phyloP scores from a whole-genome alignment of 2,113 vertebrate genomes.

The Nyctereutes procyonoides region DNA sequence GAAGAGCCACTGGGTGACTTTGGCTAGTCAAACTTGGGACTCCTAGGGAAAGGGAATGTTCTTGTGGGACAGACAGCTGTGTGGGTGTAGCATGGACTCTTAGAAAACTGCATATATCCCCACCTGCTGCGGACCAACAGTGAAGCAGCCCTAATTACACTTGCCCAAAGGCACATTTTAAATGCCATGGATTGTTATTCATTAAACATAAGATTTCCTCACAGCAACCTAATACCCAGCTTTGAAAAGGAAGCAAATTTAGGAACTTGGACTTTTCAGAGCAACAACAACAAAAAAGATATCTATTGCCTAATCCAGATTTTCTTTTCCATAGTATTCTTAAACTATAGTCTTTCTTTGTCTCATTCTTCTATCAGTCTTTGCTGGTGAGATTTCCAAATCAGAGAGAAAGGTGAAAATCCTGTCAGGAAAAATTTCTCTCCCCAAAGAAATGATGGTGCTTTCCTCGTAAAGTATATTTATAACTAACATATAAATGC shows the following conservation, averaged over 20 bases:
- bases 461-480: not conserved
- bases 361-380: not conserved
- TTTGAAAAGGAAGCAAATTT: conserved; percentile 20
- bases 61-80: not conserved
- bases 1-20: not conserved
- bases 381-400: conserved; percentile 28
- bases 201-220: not conserved
- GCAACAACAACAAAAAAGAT: not conserved
- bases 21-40: not conserved
- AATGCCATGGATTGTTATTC: not conserved
- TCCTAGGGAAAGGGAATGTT: not conserved
- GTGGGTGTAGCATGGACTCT: not conserved
- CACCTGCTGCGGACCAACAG: too few relatives aligned
- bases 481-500: not conserved
- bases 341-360: not conserved
- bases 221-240: not conserved
- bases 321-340: not conserved
- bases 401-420: conserved; percentile 14
- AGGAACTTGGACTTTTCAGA: not conserved
- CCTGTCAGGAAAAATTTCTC: not conserved
- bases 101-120: accelerated
- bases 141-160: too few relatives aligned
- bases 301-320: not conserved
- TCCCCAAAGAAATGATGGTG: conserved; percentile 15
- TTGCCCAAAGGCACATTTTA: not conserved